These are phyloP conservation scores for Nyctalus aviator DNA, from an alignment of 2,797 vertebrate species.

Conservation along the genomic window DNA sequence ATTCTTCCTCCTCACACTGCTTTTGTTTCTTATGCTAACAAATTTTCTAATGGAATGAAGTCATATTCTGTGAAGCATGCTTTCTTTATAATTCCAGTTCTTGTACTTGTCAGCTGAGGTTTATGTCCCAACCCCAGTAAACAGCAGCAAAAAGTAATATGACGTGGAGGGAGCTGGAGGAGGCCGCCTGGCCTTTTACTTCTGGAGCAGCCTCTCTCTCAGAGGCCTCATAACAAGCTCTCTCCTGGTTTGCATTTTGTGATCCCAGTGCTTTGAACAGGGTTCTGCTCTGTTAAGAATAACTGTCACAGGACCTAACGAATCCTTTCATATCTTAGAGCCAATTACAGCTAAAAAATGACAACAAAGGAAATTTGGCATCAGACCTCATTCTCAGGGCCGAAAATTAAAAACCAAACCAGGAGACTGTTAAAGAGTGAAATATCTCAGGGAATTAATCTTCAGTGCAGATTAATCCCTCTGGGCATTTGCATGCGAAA, in stretches of 20 bases:
- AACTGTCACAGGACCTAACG: background rate
- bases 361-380: constrained; percentile 63
- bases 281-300: background rate
- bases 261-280: constrained; percentile 26
- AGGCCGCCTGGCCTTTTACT: background rate
- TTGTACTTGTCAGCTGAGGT: constrained; percentile 21
- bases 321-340: constrained; percentile 49
- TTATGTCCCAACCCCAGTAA: background rate
- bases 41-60: constrained; percentile 36
- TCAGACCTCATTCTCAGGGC: constrained; percentile 57
- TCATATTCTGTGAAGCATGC: background rate
- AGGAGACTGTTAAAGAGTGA: constrained; percentile 62
- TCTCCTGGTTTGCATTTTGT: constrained; percentile 16
- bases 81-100: background rate
- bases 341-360: constrained; percentile 56
- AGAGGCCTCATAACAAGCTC: background rate
- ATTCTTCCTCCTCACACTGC: background rate
- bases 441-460: constrained; percentile 66
- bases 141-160: background rate
- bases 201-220: background rate
- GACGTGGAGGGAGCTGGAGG: background rate
- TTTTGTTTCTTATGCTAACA: background rate
- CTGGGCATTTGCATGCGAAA: constrained; percentile 46
- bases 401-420: constrained; percentile 70
- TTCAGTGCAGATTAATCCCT: constrained; percentile 61